Evolutionary conservation across 2,113 vertebrate species (phyloP), one percentile per base, ranked within the genome.

Genomic region (Pyrgilauda ruficollis): DNA sequence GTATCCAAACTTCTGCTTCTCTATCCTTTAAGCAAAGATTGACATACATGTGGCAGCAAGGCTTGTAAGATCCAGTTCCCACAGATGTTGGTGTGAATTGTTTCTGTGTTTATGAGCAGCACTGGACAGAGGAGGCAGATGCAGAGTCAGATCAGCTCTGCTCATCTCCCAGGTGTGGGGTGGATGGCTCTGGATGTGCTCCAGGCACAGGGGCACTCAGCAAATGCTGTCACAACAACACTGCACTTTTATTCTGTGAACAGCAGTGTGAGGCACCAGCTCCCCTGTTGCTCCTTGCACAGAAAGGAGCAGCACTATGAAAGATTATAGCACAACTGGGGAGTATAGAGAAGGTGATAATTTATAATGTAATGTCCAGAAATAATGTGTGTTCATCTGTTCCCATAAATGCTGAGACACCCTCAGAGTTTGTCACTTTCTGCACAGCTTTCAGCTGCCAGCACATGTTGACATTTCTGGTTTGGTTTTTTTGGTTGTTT

Each of bases 301-400:
- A 0, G 69, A 22, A 39, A 94, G 46, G 58, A 98, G 84, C 78
- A 87, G 85, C 33, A 41, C 84, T 94, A 21, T 68, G 74, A 61
- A 76, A 83, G 67, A 92, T 96, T 74, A 94, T 76, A 73, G 78
- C 33, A 39, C 93, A 76, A 5, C 1, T 58, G 95, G 91, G 87
- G 97, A 33, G 89, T 37, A 67, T 66, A 70, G 73, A 84, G 74
- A 87, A 70, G 52, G 59, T 37, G 77, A 89, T 97, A 53, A 91
- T 89, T 95, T 94, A 84, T 52, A 89, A 43, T 47, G 85, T 96
- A 92, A 95, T 81, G 23, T 47, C 82, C 20, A 5, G 23, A 86
- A 90, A 93, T 93, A 96, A 94, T n/a, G 56, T 72, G 68, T 59
- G 87, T 73, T 43, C 74, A 83, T 90, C 95, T 37, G 16, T 83